Evolutionary conservation across 2,888 invertebrate species (phyloP).

Genomic region (Crepidodera aurea): DNA sequence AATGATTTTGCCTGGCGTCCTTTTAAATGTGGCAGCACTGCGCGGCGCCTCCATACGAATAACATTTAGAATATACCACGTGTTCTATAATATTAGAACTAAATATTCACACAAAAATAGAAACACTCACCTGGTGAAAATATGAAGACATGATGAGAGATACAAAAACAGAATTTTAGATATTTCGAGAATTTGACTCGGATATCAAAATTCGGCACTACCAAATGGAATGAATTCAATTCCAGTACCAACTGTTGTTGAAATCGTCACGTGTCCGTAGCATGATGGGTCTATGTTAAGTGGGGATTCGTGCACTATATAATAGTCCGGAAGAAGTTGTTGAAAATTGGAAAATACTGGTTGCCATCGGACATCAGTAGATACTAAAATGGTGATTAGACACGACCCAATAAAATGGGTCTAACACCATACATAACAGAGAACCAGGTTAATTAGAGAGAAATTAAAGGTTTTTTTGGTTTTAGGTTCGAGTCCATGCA

Average conservation of each 20-base stretch:
- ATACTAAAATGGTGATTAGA: too few species aligned
- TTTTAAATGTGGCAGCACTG: conserved; percentile 15
- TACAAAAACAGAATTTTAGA: neutral
- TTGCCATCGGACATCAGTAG: too few species aligned
- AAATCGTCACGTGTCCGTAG: conserved; percentile 20
- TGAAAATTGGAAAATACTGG: neutral
- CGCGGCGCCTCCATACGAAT: conserved; percentile 4
- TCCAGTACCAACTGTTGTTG: conserved; percentile 23
- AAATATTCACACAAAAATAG: too few species aligned
- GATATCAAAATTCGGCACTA: conserved; percentile 10
- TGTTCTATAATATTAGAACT: neutral
- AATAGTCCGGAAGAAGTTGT: conserved; percentile 4
- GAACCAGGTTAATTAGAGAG: too few species aligned
- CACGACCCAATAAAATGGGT: too few species aligned
- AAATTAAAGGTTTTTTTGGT: too few species aligned
- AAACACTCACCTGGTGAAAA: conserved; percentile 14
- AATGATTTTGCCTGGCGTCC: too few species aligned
- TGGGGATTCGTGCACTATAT: conserved; percentile 4
- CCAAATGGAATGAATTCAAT: conserved; percentile 10
- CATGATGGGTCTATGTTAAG: conserved; percentile 18
- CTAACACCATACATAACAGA: too few species aligned
- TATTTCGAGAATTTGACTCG: conserved; percentile 5
- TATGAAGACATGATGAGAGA: neutral
- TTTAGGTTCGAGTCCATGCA: too few species aligned
- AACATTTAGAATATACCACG: conserved; percentile 6